These are phyloP conservation scores for Tetragonula clypearis DNA, from an alignment of 1,140 invertebrate genomes.

Conservation along the genomic window DNA sequence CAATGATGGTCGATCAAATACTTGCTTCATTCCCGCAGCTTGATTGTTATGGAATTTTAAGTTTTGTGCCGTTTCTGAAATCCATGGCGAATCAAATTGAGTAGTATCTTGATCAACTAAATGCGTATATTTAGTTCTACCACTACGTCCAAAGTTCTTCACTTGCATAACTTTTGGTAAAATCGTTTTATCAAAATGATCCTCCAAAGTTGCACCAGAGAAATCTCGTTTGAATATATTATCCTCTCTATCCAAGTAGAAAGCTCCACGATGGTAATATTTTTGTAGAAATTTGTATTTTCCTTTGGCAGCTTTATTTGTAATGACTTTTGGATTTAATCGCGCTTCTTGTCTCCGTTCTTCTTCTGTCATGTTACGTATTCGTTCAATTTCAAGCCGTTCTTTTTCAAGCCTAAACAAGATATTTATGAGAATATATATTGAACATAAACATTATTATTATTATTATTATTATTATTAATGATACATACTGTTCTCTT, in stretches of 20 bases:
- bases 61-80: conserved; percentile 93
- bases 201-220: conserved; percentile 97
- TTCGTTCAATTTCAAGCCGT: conserved; percentile 93
- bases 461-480: conserved; percentile 7
- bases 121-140: conserved; percentile 99
- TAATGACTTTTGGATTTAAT: conserved; percentile 96
- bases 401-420: conserved; percentile 89
- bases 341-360: conserved; percentile 94
- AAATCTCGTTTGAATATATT: conserved; percentile 97
- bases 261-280: conserved; percentile 99
- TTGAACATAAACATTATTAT: background rate
- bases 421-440: conserved; percentile 18
- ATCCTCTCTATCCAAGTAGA: conserved; percentile 98
- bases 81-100: conserved; percentile 98
- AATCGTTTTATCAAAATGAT: conserved; percentile 99
- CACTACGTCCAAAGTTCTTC: conserved; percentile 99
- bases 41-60: conserved; percentile 94
- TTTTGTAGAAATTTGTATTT: conserved; percentile 99
- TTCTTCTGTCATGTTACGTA: conserved; percentile 98
- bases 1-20: conserved; percentile 94
- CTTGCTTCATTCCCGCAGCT: conserved; percentile 97
- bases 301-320: conserved; percentile 97
- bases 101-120: conserved; percentile 99
- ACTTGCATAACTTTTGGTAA: conserved; percentile 99
- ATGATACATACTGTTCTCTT: conserved; percentile 89